Base-by-base conservation (phyloP, 2,888 invertebrate species). In the Lithophane socia region DNA sequence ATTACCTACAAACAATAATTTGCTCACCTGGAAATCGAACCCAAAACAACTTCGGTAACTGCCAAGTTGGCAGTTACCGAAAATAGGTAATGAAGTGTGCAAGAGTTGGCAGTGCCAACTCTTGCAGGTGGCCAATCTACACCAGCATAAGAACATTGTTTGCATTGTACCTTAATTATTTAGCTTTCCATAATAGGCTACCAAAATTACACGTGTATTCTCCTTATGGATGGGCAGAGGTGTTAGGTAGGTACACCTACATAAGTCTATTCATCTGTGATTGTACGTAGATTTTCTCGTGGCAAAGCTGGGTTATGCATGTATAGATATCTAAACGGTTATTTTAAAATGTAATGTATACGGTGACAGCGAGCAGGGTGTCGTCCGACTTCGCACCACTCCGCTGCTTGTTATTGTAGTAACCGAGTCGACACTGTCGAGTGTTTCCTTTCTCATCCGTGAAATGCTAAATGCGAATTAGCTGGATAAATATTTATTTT, bases 391-490 rank as follows among this genome's bases (percentile, higher is more conserved):
- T 82, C 88, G 79, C 89, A 89, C 90, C 94, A 94, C 94, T 94
- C 91, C 87, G 88, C 80, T 78, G 69, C 67, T 87, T 96, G 94
- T 96, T 96, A 89, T 96, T 94, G 89, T 95, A 92, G 96, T 96
- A 96, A 96, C 90, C 86, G 95, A 96, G 90, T 89, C 91, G 93
- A 89, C 91, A 92, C 93, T 94, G 94, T 95, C 92, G 94, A 93
- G 93, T 95, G 96, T 95, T 94, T 94, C 94, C 92, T 94, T 95
- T 95, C 96, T 92, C 91, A 86, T 86, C 87, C 87, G 88, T 92
- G 94, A 94, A 94, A 94, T 90, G 93, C 92, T 94, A 91, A 94
- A 95, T 95, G 95, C 95, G 94, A 96, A 96, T 96, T 96, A 96
- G 96, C 94, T 95, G 94, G 90, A 93, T 90, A 94, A 96, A 96